Base-by-base conservation (phyloP, 2,888 invertebrate species). In the Meandrusa payeni region DNA sequence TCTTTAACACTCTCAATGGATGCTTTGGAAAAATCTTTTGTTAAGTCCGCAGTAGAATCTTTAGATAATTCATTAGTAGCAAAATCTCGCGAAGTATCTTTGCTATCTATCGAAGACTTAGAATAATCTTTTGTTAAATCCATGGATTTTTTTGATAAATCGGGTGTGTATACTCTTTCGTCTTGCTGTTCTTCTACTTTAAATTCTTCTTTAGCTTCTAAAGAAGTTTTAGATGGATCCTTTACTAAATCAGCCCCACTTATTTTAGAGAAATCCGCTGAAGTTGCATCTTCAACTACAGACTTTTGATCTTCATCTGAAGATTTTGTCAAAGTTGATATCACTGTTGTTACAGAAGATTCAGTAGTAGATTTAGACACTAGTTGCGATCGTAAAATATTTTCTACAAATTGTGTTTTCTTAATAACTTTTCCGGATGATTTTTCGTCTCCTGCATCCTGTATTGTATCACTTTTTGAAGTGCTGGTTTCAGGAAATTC, bases 281-380 rank as follows among this genome's bases (percentile, higher is more conserved):
- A 87, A 0, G 87, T 87, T 5, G 72, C 81, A 52, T 86, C 87
- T 64, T 86, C 87, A 17, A 85, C 46, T 3, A 86, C 73, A 2
- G 86, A 87, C 50, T 83, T 87, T 41, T 76, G 86, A 36, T 83
- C 82, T 52, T 81, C 87, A 40, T 86, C 87, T 0, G 87, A 87
- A 4, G 87, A 87, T 61, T 86, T 87, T 1, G 85, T 83, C 31
- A 87, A 60, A 2, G 83, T 76, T 1, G 86, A 87, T 28, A 87
- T 63, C 1, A 87, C 86, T 19, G 87, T 87, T 1, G 87, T 87
- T 1, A 86, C 80, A 9, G 87, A 83, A 1, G 87, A 85, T 55
- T 82, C 87, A n/a, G 86, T 86, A 2, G 87, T 87, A 1, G 87
- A 87, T 52, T 86, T 87, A 2, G 86, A 87, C 4, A 79, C 69